phyloP scores from a whole-genome alignment of 2,888 invertebrate genomes.

The Hoplodrina ambigua region DNA sequence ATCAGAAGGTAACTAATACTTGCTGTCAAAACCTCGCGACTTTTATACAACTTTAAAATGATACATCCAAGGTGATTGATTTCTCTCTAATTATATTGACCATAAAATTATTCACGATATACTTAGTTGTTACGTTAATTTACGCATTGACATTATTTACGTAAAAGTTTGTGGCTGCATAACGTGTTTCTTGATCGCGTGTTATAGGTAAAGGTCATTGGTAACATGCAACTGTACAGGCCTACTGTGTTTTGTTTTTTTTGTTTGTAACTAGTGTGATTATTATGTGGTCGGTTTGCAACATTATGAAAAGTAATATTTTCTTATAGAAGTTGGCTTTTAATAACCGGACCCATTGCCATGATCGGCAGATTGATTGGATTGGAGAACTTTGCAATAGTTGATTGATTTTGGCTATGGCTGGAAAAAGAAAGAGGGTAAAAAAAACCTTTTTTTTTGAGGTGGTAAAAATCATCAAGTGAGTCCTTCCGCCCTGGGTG shows the following conservation, averaged over 20 bases:
- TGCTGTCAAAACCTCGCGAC: conserved; percentile 26
- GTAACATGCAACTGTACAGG: neutral
- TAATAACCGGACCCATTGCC: too few species aligned
- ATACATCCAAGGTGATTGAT: conserved; percentile 59
- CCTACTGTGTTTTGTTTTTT: neutral
- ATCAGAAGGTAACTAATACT: conserved; percentile 51
- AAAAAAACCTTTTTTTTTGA: too few species aligned
- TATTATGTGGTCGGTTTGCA: conserved; percentile 5
- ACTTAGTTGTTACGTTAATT: conserved; percentile 27
- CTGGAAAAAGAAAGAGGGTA: too few species aligned
- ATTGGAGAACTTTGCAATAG: too few species aligned
- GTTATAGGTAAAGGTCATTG: conserved; percentile 34
- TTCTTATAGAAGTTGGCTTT: too few species aligned
- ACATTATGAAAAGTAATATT: conserved; percentile 1
- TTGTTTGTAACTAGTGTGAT: neutral
- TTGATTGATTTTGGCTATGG: too few species aligned
- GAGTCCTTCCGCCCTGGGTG: too few species aligned
- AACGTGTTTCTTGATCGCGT: conserved; percentile 31
- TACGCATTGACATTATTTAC: conserved; percentile 48
- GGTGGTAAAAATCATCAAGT: too few species aligned
- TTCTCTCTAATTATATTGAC: conserved; percentile 53
- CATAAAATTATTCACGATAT: conserved; percentile 41
- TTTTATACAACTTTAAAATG: conserved; percentile 55
- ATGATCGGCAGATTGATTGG: too few species aligned
- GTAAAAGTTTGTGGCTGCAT: conserved; percentile 46